Percentiles rank a stretch among this genome's conserved stretches.
Conservation (phyloP, 2,113 vertebrate species). For the Phaethon lepturus region DNA sequence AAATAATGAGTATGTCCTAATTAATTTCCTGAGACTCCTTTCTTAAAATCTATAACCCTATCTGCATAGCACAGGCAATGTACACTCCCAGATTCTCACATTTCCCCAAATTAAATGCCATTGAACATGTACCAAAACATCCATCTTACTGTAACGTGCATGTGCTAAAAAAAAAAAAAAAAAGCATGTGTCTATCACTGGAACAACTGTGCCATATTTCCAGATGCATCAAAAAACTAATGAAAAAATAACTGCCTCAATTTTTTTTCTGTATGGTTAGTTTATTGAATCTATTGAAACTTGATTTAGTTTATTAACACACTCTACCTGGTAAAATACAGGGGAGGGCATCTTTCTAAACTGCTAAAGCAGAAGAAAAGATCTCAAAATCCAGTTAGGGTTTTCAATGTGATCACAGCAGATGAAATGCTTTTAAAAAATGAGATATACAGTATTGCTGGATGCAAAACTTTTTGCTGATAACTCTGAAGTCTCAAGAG, state of each 20-base stretch:
- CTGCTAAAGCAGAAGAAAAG: neutral
- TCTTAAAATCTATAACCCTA: neutral
- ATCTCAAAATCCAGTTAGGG: neutral
- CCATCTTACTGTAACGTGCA: neutral
- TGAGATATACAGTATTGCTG: neutral
- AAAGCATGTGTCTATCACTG: neutral
- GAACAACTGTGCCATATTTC: neutral
- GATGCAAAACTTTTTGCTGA: neutral
- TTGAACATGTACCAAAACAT: neutral
- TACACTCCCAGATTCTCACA: neutral
- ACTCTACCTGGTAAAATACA: neutral
- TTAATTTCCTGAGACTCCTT: neutral
- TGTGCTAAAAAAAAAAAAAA: neutral
- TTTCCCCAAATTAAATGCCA: slow-evolving; percentile 24
- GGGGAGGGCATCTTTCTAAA: neutral
- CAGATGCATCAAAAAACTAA: neutral
- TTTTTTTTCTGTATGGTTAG: neutral
- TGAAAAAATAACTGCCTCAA: neutral
- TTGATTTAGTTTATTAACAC: neutral
- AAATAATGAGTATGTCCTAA: neutral
- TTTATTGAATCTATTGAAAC: neutral
- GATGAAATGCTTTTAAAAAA: slow-evolving; percentile 6
- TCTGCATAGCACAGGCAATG: neutral
- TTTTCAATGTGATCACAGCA: neutral
- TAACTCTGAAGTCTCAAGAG: neutral